These are phyloP conservation scores for Sus scrofa DNA, from an alignment of 2,113 vertebrate genomes.

Conservation along the genomic window T2T-Sscrofa CM000818.6:4989001-4989500, in stretches of 20 bases:
- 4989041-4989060: neutral
- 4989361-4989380: accelerated
- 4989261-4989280: neutral
- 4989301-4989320: neutral
- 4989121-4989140: neutral
- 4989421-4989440: neutral
- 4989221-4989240: accelerated
- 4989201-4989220: neutral
- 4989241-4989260: neutral
- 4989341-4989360: neutral
- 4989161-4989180: neutral
- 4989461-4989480: neutral
- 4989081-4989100: too few relatives aligned
- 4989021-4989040: neutral
- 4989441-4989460: neutral
- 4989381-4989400: accelerated
- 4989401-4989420: neutral
- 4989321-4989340: neutral
- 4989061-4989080: neutral
- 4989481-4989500: neutral
- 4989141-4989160: neutral
- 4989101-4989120: neutral
- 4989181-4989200: too few relatives aligned
- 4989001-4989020: neutral
- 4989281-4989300: neutral